Conservation (phyloP, 2,797 vertebrate genomes). For the Silurus lanzhouensis region DNA sequence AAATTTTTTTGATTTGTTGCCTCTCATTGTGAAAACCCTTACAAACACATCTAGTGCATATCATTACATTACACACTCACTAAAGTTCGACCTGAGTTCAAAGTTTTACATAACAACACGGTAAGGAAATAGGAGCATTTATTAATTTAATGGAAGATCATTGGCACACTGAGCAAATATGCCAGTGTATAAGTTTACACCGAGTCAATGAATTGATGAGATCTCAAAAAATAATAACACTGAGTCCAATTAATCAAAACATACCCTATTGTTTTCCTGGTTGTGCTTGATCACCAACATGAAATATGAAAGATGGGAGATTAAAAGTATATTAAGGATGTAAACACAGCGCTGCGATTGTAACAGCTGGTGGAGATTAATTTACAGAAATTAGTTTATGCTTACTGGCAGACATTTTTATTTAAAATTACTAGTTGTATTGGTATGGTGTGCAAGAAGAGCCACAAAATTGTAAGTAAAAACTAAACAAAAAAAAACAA, state of each 20-base stretch:
- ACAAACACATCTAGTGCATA: background rate
- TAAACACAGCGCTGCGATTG: background rate
- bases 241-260: background rate
- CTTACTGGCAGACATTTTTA: background rate
- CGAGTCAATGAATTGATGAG: background rate
- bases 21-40: background rate
- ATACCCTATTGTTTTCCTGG: background rate
- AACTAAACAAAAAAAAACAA: no score
- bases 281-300: background rate
- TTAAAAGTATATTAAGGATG: background rate
- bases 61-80: constrained; percentile 9
- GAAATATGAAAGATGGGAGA: background rate
- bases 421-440: background rate
- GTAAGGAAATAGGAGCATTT: no score
- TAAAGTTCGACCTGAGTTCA: background rate
- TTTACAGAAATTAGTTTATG: background rate
- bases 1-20: constrained; percentile 6
- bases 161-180: background rate
- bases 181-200: background rate
- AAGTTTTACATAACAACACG: background rate
- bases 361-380: background rate
- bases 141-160: background rate
- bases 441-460: background rate
- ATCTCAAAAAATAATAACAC: no score
- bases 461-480: no score